Evolutionary conservation across 2,888 invertebrate genomes (phyloP), one percentile per base, ranked within the genome.

Genomic region (Lepidochitona cinerea): DNA sequence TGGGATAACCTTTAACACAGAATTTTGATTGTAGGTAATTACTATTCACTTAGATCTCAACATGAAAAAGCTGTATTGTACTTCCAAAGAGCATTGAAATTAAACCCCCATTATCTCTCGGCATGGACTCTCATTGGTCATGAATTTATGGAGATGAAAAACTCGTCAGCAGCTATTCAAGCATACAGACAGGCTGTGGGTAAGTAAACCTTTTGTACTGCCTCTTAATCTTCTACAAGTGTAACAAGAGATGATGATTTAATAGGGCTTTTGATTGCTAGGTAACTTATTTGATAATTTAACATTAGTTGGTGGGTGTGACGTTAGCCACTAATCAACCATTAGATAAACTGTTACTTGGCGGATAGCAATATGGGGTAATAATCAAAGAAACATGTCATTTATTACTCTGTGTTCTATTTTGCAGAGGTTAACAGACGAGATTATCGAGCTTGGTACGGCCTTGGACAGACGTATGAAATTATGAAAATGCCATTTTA

Each of bases 111-210:
- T 86, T 98, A 98, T 90, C 92, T 97, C 67, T 96, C 97, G 0
- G 98, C 97, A 0, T 99, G 98, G 98, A 98, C 98, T 1, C 92
- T 99, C 59, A 96, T 99, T 94, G 99, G 99, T 0, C 99, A 99
- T 89, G 99, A 99, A 91, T 99, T 96, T 90, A 97, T 99, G 95
- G 99, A 99, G 92, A 93, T 99, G 91, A 99, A 99, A 91, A 99
- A 99, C 90, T 96, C 97, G 0, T 96, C 97, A 91, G 98, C 98
- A 23, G 99, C 99, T n/a, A 98, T 99, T 88, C 97, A 98, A 88
- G 97, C 98, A 85, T 99, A 99, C 89, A 93, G 98, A 85, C 96
- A 97, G 91, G 99, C 99, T 65, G 96, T 98, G 84, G 97, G 97
- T 96, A 92, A 88, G 88, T 79, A 14, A 3, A 49, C 23, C 49